phyloP scores from a whole-genome alignment of 1,140 invertebrate genomes.

The Zeugodacus cucurbitae region DNA sequence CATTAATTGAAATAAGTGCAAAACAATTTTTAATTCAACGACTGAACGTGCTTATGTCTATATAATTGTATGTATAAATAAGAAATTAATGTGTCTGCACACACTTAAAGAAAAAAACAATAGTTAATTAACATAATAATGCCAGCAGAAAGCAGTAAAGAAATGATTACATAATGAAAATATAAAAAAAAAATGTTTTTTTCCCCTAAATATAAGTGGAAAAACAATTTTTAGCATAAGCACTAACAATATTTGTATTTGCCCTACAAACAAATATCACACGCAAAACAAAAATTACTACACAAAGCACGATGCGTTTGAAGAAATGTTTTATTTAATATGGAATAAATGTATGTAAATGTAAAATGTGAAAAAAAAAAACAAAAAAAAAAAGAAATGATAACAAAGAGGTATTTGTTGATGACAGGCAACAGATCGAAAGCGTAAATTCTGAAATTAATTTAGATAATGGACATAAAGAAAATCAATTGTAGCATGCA shows the following conservation, averaged over 20 bases:
- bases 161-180: background rate
- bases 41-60: conserved; percentile 40
- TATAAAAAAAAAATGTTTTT: background rate
- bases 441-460: conserved; percentile 43
- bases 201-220: background rate
- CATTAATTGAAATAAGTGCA: conserved; percentile 38
- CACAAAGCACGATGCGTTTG: background rate
- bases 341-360: background rate
- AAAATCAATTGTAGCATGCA: background rate
- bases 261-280: background rate
- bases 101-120: background rate
- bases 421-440: background rate
- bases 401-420: background rate
- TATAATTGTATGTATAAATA: background rate
- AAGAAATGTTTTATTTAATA: background rate
- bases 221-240: background rate
- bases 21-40: conserved; percentile 31
- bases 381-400: background rate
- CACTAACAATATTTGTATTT: background rate
- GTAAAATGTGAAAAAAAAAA: background rate
- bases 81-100: background rate
- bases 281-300: background rate
- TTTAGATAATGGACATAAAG: conserved; percentile 25
- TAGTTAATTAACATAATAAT: background rate
- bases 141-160: background rate